These are phyloP conservation scores for Tapirus terrestris DNA, from an alignment of 2,113 vertebrate species.

Conservation along the genomic window DNA sequence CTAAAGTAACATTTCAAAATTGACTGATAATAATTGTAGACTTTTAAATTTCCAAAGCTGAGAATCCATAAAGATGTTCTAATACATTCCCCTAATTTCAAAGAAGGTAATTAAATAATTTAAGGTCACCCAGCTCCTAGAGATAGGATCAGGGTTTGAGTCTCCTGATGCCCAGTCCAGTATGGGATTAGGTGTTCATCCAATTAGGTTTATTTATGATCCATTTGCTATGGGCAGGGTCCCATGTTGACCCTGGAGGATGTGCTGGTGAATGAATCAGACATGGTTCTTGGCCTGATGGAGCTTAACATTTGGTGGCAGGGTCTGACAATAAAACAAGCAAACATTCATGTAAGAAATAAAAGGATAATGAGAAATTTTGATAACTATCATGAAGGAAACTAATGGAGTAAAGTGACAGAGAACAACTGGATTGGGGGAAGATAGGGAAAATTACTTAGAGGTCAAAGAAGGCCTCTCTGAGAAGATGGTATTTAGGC, in stretches of 20 bases:
- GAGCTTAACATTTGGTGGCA: neutral
- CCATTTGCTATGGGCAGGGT: neutral
- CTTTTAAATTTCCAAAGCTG: neutral
- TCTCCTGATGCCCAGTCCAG: neutral
- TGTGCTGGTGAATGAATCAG: neutral
- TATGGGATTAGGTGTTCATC: neutral
- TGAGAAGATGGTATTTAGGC: neutral
- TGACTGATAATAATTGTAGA: neutral
- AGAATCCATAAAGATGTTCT: neutral
- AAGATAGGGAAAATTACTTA: neutral
- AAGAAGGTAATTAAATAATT: neutral
- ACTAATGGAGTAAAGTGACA: neutral
- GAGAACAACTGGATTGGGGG: neutral
- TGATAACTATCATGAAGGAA: neutral
- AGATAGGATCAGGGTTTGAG: neutral
- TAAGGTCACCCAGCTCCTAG: neutral
- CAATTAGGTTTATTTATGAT: neutral
- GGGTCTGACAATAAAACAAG: neutral
- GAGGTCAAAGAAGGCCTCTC: neutral
- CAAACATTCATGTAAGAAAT: neutral
- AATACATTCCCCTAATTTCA: neutral
- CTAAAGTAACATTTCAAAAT: neutral
- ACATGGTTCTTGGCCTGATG: neutral
- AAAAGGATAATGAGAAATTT: neutral
- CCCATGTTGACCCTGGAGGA: too few relatives aligned